A percentile compares a stretch with the other conserved stretches of the same genome.
phyloP scores from a whole-genome alignment of 1,140 invertebrate genomes.

The Ceratina australensis region DNA sequence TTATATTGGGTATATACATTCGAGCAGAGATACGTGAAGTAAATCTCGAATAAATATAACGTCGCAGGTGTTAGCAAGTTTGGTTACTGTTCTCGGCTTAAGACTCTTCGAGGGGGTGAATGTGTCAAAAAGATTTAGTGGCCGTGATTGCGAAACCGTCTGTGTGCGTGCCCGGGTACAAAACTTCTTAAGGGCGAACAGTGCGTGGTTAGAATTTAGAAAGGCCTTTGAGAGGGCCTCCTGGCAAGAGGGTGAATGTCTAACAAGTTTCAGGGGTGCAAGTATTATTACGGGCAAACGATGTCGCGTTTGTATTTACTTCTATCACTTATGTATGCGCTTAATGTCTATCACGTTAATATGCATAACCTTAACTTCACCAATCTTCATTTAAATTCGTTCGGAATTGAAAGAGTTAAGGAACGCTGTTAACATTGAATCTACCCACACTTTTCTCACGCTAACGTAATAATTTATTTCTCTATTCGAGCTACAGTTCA shows the following conservation, averaged over 20 bases:
- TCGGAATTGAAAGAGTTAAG: too few relatives aligned
- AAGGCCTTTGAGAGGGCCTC: background rate
- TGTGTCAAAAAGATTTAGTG: background rate
- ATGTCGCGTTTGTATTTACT: too few relatives aligned
- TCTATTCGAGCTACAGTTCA: too few relatives aligned
- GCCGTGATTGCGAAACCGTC: background rate
- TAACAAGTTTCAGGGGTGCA: background rate
- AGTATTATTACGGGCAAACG: background rate
- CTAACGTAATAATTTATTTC: too few relatives aligned
- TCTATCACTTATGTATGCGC: background rate
- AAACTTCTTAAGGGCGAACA: slow-evolving; percentile 2
- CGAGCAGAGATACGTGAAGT: too few relatives aligned
- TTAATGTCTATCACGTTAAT: background rate
- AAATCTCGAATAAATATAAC: too few relatives aligned
- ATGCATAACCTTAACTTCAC: background rate
- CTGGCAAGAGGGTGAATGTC: background rate
- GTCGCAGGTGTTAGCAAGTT: too few relatives aligned
- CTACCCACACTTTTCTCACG: too few relatives aligned
- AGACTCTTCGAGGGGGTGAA: background rate
- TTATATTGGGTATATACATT: too few relatives aligned
- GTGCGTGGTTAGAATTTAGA: slow-evolving; percentile 8
- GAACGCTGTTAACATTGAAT: too few relatives aligned
- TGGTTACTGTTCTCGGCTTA: too few relatives aligned
- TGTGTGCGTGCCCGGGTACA: background rate
- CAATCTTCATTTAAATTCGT: background rate